Evolutionary conservation across 1,140 invertebrate genomes (phyloP).

Genomic region (Cardiocondyla obscurior): DNA sequence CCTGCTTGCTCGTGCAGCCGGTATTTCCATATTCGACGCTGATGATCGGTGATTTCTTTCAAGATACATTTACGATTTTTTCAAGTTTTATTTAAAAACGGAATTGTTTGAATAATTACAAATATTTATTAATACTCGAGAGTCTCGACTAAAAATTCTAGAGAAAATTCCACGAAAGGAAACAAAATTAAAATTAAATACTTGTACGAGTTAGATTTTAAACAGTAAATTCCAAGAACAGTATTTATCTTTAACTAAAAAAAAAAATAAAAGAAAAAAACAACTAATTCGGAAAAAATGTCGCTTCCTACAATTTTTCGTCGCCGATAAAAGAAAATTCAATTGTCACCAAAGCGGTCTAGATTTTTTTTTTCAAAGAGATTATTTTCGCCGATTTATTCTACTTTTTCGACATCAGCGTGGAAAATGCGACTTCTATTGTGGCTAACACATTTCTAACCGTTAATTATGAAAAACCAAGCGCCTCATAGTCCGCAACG

Average conservation of each 20-base stretch:
- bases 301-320: neutral
- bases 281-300: neutral
- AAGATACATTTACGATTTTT: neutral
- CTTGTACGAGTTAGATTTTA: neutral
- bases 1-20: conserved; percentile 18
- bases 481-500: conserved; percentile 95
- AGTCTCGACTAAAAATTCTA: neutral
- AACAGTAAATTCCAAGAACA: neutral
- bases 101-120: neutral
- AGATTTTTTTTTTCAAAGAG: neutral
- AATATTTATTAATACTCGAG: neutral
- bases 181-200: neutral
- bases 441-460: conserved; percentile 63
- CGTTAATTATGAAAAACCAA: conserved; percentile 82
- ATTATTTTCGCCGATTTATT: neutral
- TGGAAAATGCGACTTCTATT: conserved; percentile 61
- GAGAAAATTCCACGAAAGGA: neutral
- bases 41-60: conserved; percentile 15
- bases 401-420: conserved; percentile 66
- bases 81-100: neutral
- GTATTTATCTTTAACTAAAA: neutral
- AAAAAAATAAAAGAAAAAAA: neutral
- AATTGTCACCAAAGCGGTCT: neutral
- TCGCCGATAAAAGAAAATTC: neutral
- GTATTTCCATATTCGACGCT: conserved; percentile 45